phyloP scores from a whole-genome alignment of 2,113 vertebrate genomes.

The Megaleporinus macrocephalus region DNA sequence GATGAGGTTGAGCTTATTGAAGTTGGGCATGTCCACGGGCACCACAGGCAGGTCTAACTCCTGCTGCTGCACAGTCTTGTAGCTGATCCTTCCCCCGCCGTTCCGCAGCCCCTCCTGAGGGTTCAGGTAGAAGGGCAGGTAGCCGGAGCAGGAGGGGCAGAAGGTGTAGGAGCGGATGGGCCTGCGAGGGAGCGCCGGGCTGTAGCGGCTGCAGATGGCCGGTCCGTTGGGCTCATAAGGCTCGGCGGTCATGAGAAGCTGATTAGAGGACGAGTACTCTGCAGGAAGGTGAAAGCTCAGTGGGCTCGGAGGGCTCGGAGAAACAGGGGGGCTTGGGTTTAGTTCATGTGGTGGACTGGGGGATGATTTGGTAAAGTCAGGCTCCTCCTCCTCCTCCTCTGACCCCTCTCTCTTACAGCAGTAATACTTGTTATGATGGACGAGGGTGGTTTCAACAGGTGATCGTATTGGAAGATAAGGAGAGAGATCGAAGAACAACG shows the following conservation, averaged over 20 bases:
- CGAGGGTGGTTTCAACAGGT: background rate
- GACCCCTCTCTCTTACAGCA: conserved; percentile 91
- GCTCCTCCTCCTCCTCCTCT: conserved; percentile 84
- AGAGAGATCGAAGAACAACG: background rate
- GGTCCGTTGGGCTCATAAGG: conserved; percentile 83
- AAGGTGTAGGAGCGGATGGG: conserved; percentile 73
- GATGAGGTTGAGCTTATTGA: conserved; percentile 87
- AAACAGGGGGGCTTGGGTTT: conserved; percentile 66
- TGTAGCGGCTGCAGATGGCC: conserved; percentile 70
- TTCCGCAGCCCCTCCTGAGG: conserved; percentile 83
- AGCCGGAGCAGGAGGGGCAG: conserved; percentile 86
- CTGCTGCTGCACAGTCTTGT: conserved; percentile 84
- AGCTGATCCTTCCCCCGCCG: conserved; percentile 84
- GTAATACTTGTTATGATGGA: conserved; percentile 84
- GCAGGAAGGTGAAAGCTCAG: conserved; percentile 22
- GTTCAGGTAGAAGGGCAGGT: conserved; percentile 85
- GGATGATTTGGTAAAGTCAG: conserved; percentile 80
- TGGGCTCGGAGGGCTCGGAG: conserved; percentile 59
- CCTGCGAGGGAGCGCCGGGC: conserved; percentile 71
- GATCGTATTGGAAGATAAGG: background rate
- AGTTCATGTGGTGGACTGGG: conserved; percentile 70
- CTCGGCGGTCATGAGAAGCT: conserved; percentile 64
- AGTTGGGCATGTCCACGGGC: conserved; percentile 73
- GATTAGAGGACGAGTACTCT: conserved; percentile 38
- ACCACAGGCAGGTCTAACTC: conserved; percentile 80